Conservation (phyloP, 2,888 invertebrate species). For the Andricus curvator region DNA sequence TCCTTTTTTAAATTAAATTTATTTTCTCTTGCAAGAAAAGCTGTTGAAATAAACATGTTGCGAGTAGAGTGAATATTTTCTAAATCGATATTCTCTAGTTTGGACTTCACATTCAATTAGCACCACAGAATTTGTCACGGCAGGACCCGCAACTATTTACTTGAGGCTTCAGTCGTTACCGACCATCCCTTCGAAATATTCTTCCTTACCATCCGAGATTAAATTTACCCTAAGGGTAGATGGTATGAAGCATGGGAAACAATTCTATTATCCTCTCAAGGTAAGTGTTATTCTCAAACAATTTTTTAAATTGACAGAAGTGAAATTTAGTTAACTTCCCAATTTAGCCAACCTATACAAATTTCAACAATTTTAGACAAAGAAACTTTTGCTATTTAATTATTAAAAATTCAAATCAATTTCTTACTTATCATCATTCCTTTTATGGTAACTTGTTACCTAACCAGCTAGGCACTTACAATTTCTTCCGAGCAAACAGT, state of each 20-base stretch:
- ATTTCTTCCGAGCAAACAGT: not conserved
- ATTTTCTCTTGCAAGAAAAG: too few species aligned
- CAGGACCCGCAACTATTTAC: slow-evolving; percentile 26
- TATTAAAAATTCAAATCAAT: too few species aligned
- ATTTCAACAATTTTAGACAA: too few species aligned
- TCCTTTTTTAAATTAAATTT: too few species aligned
- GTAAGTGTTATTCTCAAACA: not conserved
- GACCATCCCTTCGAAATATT: not conserved
- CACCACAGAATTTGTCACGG: slow-evolving; percentile 1
- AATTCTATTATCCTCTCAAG: not conserved
- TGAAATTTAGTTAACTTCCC: not conserved
- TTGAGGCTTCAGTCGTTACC: slow-evolving; percentile 16
- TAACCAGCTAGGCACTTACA: not conserved
- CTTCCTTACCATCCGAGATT: slow-evolving; percentile 37
- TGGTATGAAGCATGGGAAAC: not conserved
- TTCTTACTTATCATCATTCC: too few species aligned
- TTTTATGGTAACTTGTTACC: not conserved
- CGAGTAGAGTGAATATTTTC: too few species aligned
- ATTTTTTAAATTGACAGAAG: not conserved
- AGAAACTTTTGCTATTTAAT: too few species aligned
- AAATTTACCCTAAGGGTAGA: not conserved
- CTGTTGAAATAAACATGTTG: too few species aligned
- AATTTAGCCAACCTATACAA: too few species aligned
- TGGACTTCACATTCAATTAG: not conserved
- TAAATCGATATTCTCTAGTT: not conserved